These are phyloP conservation scores for Montipora sp. DNA, from an alignment of 64 coral and sea anemone species.

Conservation along the genomic window DNA sequence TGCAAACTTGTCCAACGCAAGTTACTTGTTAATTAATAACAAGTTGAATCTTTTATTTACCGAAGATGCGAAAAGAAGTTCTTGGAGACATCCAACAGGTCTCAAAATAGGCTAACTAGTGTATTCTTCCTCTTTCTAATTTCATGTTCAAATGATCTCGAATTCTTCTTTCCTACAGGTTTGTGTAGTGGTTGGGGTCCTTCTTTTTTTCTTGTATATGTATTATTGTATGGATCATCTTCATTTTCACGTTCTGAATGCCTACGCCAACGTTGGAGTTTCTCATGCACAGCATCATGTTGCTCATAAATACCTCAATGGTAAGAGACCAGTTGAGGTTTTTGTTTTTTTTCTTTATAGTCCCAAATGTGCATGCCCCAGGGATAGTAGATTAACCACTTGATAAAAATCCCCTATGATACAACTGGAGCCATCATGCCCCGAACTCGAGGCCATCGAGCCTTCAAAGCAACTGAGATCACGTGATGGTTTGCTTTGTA, in stretches of 20 bases:
- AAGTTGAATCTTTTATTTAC: not conserved
- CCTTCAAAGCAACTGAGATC: too few species aligned
- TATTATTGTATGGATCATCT: conserved; percentile 98
- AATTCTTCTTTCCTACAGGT: conserved; percentile 54
- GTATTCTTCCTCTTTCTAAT: not conserved
- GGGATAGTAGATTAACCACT: too few species aligned
- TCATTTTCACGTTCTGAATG: conserved; percentile 93
- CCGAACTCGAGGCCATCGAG: too few species aligned
- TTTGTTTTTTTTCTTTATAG: too few species aligned
- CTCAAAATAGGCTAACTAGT: not conserved
- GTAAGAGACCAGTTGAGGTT: conserved; percentile 37
- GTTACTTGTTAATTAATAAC: not conserved
- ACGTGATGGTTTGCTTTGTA: too few species aligned
- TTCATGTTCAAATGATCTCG: not conserved
- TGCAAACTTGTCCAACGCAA: too few species aligned
- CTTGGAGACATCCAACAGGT: not conserved
- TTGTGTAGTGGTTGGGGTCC: conserved; percentile 82
- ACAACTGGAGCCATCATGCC: too few species aligned
- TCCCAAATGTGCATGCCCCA: too few species aligned
- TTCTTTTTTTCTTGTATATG: conserved; percentile 98
- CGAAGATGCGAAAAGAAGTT: not conserved
- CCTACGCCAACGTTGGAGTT: conserved; percentile 86
- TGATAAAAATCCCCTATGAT: too few species aligned
- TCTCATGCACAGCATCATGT: conserved; percentile 95
- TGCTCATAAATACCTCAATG: conserved; percentile 94